Conservation (phyloP, 1,140 invertebrate species). For the Antheraea pernyi region DNA sequence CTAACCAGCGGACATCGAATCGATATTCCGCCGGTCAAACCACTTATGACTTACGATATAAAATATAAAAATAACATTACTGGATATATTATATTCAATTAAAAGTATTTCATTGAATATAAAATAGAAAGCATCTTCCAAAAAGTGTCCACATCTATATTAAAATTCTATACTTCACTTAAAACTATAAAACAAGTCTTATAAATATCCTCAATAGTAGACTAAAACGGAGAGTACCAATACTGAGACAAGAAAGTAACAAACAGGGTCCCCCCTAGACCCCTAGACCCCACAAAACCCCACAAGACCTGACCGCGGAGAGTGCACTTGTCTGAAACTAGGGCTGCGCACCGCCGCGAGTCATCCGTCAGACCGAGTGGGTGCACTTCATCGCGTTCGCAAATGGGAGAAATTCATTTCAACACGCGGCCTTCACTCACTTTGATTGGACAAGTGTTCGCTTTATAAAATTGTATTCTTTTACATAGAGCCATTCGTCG, state of each 20-base stretch:
- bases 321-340: constrained; percentile 14
- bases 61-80: too few relatives aligned
- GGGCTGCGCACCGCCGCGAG: constrained; percentile 10
- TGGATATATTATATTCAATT: too few relatives aligned
- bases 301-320: constrained; percentile 20
- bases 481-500: too few relatives aligned
- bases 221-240: neutral
- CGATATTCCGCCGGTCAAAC: too few relatives aligned
- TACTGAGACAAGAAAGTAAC: neutral
- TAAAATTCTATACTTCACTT: too few relatives aligned
- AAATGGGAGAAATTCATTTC: constrained; percentile 50
- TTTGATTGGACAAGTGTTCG: neutral
- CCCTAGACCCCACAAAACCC: constrained; percentile 7
- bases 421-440: constrained; percentile 30
- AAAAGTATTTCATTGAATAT: too few relatives aligned
- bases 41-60: too few relatives aligned
- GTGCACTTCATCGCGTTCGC: constrained; percentile 28
- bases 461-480: neutral
- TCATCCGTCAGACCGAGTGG: constrained; percentile 48
- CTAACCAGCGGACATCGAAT: too few relatives aligned
- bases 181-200: neutral
- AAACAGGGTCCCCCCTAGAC: neutral
- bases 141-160: too few relatives aligned
- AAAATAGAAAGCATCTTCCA: too few relatives aligned
- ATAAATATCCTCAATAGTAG: neutral